Percentiles rank a stretch among this genome's conserved stretches.
These are phyloP conservation scores for Cygnus olor DNA, from an alignment of 2,797 vertebrate species.

Conservation along the genomic window DNA sequence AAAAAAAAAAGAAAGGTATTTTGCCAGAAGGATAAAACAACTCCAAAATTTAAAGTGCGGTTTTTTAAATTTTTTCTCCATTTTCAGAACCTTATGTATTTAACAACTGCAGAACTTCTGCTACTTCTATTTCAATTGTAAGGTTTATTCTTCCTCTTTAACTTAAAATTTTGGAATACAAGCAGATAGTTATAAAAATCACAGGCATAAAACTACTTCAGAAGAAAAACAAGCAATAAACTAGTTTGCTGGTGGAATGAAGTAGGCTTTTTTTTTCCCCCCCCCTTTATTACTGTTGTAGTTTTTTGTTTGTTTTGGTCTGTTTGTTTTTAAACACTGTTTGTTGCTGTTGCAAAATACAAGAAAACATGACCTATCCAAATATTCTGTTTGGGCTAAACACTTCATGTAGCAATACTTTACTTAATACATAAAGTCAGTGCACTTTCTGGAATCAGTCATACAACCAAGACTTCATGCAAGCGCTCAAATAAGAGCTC, in stretches of 20 bases:
- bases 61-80: neutral
- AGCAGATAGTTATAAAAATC: neutral
- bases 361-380: neutral
- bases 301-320: neutral
- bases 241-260: conserved; percentile 2
- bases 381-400: neutral
- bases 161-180: conserved; percentile 23
- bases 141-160: conserved; percentile 69
- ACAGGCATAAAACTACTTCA: neutral
- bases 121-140: conserved; percentile 12
- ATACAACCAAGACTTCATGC: neutral
- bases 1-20: neutral
- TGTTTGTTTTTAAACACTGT: neutral
- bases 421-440: neutral
- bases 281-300: neutral
- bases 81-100: neutral
- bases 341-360: neutral
- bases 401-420: neutral
- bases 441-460: neutral
- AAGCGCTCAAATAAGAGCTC: neutral
- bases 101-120: neutral
- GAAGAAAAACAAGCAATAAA: conserved; percentile 16
- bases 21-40: neutral
- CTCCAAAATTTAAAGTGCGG: neutral
- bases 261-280: neutral